Conservation (phyloP, 1,140 invertebrate species). For the Drosophila tristis region DNA sequence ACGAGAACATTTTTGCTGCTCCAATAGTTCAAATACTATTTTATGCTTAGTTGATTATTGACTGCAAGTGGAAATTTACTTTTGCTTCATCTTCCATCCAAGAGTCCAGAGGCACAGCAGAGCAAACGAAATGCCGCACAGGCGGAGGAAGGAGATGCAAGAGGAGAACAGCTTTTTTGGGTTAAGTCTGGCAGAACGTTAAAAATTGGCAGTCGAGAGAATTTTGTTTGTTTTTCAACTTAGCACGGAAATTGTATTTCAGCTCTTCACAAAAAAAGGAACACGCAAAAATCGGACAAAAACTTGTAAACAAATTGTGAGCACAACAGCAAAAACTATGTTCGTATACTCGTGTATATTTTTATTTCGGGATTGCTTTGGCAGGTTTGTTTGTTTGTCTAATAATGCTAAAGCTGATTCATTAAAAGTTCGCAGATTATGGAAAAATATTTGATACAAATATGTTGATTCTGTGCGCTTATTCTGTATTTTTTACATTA, state of each 20-base stretch:
- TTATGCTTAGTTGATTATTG: slow-evolving; percentile 83
- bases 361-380: not conserved
- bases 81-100: slow-evolving; percentile 47
- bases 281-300: slow-evolving; percentile 4
- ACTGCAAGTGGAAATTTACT: slow-evolving; percentile 68
- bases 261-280: slow-evolving; percentile 17
- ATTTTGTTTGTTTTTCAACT: slow-evolving; percentile 79
- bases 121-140: not conserved
- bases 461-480: too few relatives aligned
- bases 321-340: slow-evolving; percentile 18
- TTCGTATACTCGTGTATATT: slow-evolving; percentile 4
- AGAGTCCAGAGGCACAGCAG: slow-evolving; percentile 6
- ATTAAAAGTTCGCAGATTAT: slow-evolving; percentile 1
- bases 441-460: too few relatives aligned
- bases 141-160: slow-evolving; percentile 11
- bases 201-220: slow-evolving; percentile 72
- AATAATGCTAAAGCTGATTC: slow-evolving; percentile 10
- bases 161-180: slow-evolving; percentile 16
- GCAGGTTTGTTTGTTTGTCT: slow-evolving; percentile 8
- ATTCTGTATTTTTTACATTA: too few relatives aligned
- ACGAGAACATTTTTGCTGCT: slow-evolving; percentile 73
- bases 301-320: slow-evolving; percentile 65
- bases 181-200: slow-evolving; percentile 72
- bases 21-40: slow-evolving; percentile 83
- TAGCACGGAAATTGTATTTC: slow-evolving; percentile 80